Evolutionary conservation across 2,797 vertebrate species (phyloP).

Genomic region (Leptatherina wallacei): DNA sequence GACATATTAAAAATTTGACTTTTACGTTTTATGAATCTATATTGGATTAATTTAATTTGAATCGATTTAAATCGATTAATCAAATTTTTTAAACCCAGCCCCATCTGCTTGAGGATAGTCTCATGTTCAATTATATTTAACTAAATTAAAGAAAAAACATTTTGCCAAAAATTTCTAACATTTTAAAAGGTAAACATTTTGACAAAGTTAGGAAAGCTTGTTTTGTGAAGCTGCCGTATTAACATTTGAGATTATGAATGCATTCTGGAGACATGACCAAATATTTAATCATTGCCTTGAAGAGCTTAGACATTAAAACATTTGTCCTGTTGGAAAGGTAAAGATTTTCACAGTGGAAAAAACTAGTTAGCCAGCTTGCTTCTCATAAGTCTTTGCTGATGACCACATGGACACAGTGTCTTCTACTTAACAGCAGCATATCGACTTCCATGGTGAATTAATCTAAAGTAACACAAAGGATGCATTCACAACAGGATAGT

Average conservation of each 20-base stretch:
- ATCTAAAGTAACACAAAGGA: not conserved
- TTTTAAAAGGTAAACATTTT: conserved; percentile 4
- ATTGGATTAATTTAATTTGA: too few species aligned
- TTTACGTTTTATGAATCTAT: too few species aligned
- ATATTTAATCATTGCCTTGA: not conserved
- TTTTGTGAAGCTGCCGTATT: conserved; percentile 1
- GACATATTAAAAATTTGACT: too few species aligned
- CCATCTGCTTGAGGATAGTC: not conserved
- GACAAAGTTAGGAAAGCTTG: conserved; percentile 2
- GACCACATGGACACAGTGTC: not conserved
- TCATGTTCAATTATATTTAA: too few species aligned
- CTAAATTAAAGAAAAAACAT: not conserved
- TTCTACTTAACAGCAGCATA: conserved; percentile 13
- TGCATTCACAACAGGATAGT: too few species aligned
- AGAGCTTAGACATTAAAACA: conserved; percentile 24
- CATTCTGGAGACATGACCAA: too few species aligned
- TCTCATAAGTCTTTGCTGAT: not conserved
- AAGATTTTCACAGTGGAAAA: conserved; percentile 9
- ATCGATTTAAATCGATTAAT: too few species aligned
- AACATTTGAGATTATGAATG: not conserved
- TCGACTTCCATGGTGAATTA: not conserved
- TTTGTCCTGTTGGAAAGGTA: conserved; percentile 47
- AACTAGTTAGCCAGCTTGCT: not conserved
- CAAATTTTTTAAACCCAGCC: too few species aligned
- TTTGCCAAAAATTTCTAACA: too few species aligned